Evolutionary conservation across 2,797 vertebrate species (phyloP).

Genomic region (Lagocephalus sceleratus): DNA sequence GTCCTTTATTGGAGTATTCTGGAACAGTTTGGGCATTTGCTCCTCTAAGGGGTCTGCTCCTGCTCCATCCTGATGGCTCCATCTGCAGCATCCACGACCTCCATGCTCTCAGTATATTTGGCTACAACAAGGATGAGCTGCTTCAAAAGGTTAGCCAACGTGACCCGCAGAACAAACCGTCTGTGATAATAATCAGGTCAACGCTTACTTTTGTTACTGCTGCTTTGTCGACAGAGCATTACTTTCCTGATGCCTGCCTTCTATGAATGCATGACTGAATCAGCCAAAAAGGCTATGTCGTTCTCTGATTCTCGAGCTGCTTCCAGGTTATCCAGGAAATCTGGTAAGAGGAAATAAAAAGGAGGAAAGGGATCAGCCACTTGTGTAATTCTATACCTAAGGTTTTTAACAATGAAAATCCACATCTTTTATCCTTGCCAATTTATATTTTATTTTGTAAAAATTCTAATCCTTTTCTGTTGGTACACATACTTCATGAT

Average conservation of each 20-base stretch:
- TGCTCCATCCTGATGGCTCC: slow-evolving; percentile 81
- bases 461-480: neutral
- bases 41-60: slow-evolving; percentile 84
- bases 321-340: slow-evolving; percentile 27
- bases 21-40: slow-evolving; percentile 84
- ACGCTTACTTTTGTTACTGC: slow-evolving; percentile 29
- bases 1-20: slow-evolving; percentile 65
- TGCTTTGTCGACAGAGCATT: slow-evolving; percentile 77
- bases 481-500: too few relatives aligned
- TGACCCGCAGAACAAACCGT: slow-evolving; percentile 2
- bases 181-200: neutral
- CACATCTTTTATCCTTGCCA: neutral
- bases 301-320: slow-evolving; percentile 43
- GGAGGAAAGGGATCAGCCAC: too few relatives aligned
- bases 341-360: slow-evolving; percentile 46
- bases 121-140: slow-evolving; percentile 83
- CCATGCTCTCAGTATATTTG: slow-evolving; percentile 83
- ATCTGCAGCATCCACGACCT: slow-evolving; percentile 83
- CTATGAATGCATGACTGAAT: slow-evolving; percentile 79
- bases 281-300: slow-evolving; percentile 43
- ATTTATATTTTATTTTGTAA: neutral
- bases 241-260: slow-evolving; percentile 91
- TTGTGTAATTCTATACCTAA: neutral
- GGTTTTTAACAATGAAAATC: neutral
- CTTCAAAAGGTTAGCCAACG: slow-evolving; percentile 82